These are phyloP conservation scores for Epistrophe grossulariae DNA, from an alignment of 2,888 invertebrate genomes.

Conservation along the genomic window DNA sequence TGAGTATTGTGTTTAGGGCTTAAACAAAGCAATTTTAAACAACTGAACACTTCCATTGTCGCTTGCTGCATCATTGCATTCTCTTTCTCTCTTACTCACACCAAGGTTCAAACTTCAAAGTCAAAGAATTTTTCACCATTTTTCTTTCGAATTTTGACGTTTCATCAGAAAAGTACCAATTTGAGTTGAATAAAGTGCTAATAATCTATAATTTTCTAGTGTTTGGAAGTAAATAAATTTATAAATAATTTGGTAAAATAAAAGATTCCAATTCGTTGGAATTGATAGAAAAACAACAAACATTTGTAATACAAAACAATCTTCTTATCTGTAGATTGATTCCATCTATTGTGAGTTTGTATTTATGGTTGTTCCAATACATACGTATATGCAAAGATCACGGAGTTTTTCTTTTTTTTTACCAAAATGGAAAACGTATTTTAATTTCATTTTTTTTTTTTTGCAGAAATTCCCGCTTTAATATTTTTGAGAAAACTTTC, in stretches of 20 bases:
- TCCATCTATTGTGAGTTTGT: slow-evolving; percentile 11
- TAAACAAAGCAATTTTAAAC: neutral
- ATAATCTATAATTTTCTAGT: slow-evolving; percentile 17
- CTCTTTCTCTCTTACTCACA: neutral
- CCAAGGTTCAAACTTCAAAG: neutral
- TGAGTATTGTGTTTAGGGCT: neutral
- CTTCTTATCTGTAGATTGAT: neutral
- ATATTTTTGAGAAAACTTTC: neutral
- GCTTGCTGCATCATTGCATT: neutral
- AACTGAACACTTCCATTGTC: neutral
- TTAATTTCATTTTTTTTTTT: neutral
- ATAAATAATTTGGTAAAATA: slow-evolving; percentile 18
- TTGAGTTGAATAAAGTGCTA: slow-evolving; percentile 10
- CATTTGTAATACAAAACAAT: neutral
- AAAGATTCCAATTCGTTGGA: neutral
- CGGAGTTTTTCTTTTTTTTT: neutral
- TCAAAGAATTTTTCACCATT: slow-evolving; percentile 4
- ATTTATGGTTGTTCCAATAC: neutral
- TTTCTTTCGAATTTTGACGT: neutral
- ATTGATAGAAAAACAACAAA: neutral
- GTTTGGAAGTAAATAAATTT: neutral
- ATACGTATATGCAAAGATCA: too few species aligned
- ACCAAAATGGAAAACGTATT: neutral
- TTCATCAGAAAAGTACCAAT: neutral
- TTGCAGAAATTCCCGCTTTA: slow-evolving; percentile 12